Percentiles rank a stretch among this genome's conserved stretches.
Evolutionary conservation across 2,113 vertebrate species (phyloP).

Genomic region (Scatophagus argus): DNA sequence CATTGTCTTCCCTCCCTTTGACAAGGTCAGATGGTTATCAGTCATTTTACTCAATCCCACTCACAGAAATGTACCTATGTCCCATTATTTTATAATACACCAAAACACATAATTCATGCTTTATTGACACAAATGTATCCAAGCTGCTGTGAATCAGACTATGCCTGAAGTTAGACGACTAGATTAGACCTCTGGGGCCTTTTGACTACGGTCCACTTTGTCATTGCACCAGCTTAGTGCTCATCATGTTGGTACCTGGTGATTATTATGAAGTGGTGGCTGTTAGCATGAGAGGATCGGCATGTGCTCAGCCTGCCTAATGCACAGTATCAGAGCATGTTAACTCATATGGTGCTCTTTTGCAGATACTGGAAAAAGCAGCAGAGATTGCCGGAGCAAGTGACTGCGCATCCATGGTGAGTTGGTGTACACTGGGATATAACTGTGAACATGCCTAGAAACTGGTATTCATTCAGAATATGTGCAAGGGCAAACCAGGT

Average conservation of each 20-base stretch:
- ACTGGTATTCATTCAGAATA: slow-evolving; percentile 2
- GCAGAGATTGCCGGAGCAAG: slow-evolving; percentile 91
- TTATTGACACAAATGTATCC: neutral
- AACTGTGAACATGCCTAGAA: neutral
- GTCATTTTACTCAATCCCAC: neutral
- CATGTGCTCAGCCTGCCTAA: slow-evolving; percentile 48
- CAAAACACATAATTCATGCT: neutral
- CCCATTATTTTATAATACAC: neutral
- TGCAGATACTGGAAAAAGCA: slow-evolving; percentile 97
- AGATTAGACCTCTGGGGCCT: neutral
- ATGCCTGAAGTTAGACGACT: neutral
- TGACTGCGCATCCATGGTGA: slow-evolving; percentile 89
- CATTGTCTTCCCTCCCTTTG: slow-evolving; percentile 94
- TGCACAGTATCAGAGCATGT: slow-evolving; percentile 16
- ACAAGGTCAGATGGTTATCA: slow-evolving; percentile 89
- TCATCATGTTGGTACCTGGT: slow-evolving; percentile 34
- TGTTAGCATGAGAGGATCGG: slow-evolving; percentile 54
- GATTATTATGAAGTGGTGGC: slow-evolving; percentile 53
- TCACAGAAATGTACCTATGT: neutral
- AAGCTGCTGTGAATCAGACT: neutral
- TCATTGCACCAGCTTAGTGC: slow-evolving; percentile 17
- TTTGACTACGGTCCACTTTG: slow-evolving; percentile 26
- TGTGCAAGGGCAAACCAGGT: neutral
- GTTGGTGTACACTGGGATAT: slow-evolving; percentile 49
- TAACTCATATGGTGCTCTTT: slow-evolving; percentile 8